phyloP scores from a whole-genome alignment of 2,797 vertebrate species.

The Microhierax caerulescens region DNA sequence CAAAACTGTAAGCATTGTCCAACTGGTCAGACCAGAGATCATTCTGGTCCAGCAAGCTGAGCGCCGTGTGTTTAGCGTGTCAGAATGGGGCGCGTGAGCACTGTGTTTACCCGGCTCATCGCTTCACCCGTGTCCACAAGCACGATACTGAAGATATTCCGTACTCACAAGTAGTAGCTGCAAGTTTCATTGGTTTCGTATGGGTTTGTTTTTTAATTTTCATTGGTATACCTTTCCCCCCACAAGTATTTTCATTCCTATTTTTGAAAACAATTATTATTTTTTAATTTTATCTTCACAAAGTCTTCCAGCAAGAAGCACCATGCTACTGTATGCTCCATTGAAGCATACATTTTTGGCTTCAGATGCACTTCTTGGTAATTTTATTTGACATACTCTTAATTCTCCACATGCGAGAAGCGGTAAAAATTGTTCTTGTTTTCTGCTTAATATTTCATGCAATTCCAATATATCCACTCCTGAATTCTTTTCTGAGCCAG shows the following conservation, averaged over 20 bases:
- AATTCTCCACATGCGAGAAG: not conserved
- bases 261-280: not conserved
- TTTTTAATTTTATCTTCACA: not conserved
- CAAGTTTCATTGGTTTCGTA: not conserved
- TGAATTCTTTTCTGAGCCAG: not conserved
- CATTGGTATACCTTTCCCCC: not conserved
- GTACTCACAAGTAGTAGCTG: not conserved
- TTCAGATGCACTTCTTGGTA: not conserved
- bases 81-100: accelerated
- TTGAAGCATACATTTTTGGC: not conserved
- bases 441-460: not conserved
- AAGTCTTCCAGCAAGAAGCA: not conserved
- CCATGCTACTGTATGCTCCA: accelerated
- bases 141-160: not conserved
- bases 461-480: not conserved
- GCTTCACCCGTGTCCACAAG: not conserved
- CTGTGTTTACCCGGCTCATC: not conserved
- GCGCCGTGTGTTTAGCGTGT: not conserved
- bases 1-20: not conserved
- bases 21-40: not conserved
- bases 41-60: not conserved
- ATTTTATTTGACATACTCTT: not conserved
- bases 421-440: not conserved
- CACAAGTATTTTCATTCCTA: not conserved
- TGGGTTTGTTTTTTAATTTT: not conserved